Percentiles rank a stretch among this genome's conserved stretches.
phyloP scores from a whole-genome alignment of 2,888 invertebrate species.

The Nephrotoma guestfalica region DNA sequence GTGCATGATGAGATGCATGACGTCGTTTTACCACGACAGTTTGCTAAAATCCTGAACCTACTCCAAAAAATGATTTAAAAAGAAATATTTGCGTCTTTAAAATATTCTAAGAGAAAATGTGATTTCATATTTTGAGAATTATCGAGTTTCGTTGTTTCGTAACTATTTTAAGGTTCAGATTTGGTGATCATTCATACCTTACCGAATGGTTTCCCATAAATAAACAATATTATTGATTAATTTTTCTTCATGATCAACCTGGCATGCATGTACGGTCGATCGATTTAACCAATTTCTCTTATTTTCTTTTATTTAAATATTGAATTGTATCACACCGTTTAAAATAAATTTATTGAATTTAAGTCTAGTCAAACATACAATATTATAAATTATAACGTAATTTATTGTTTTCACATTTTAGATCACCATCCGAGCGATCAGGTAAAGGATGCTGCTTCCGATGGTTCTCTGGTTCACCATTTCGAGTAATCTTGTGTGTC shows the following conservation, averaged over 20 bases:
- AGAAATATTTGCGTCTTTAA: no score
- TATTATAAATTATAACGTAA: background rate
- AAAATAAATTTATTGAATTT: background rate
- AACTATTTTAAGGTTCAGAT: background rate
- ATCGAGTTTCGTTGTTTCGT: no score
- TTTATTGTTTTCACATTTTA: constrained; percentile 13
- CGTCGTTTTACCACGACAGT: no score
- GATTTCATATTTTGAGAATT: no score
- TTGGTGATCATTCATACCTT: background rate
- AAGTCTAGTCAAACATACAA: background rate
- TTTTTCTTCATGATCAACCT: background rate
- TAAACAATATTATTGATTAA: background rate
- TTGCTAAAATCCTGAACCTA: no score
- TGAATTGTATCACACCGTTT: background rate
- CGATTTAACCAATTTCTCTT: background rate
- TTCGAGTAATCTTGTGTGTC: constrained; percentile 31
- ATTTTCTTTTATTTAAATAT: background rate
- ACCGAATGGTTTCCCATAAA: background rate
- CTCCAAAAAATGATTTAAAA: no score
- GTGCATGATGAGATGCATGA: no score
- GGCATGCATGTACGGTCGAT: background rate
- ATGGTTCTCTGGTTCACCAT: constrained; percentile 33
- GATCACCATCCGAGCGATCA: constrained; percentile 33
- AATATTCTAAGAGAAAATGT: no score
- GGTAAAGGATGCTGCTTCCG: constrained; percentile 33